Base-by-base conservation (phyloP, 2,888 invertebrate genomes). In the Silvanus unidentatus region DNA sequence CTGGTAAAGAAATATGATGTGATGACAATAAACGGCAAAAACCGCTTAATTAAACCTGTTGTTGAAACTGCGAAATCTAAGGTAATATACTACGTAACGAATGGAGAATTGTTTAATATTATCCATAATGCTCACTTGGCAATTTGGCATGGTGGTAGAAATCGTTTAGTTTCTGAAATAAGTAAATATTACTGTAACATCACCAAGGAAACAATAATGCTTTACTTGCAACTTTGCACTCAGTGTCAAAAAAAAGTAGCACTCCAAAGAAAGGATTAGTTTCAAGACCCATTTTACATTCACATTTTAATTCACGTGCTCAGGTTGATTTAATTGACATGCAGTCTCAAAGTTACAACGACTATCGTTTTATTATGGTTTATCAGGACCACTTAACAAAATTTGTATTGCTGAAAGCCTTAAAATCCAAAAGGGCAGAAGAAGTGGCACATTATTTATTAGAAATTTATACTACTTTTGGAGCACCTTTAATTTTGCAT, bases 141-240 rank as follows among this genome's bases (percentile, higher is more conserved):
- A 35, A 48, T 56, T 41, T 60, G 62, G 16, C 63, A 65, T 47
- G 62, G 62, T 45, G 64, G 63, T 34, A 46, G 61, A 35, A 52
- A 56, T 30, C 52, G 59, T 27, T 51, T 63, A 51, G 28, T 47
- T 36, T 40, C 43, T 12, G 57, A 60, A 51, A 40, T 48, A 15
- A 43, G 47, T 37, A 45, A 40, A n/a, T n/a, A n/a, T n/a, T n/a
- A n/a, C n/a, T n/a, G n/a, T n/a, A n/a, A n/a, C n/a, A n/a, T n/a
- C n/a, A n/a, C n/a, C n/a, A n/a, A n/a, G n/a, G n/a, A n/a, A n/a
- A n/a, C n/a, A n/a, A n/a, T n/a, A n/a, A n/a, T n/a, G n/a, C n/a
- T n/a, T n/a, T n/a, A n/a, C n/a, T n/a, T n/a, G n/a, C n/a, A n/a
- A n/a, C n/a, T n/a, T n/a, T n/a, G n/a, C n/a, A n/a, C n/a, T n/a